Evolutionary conservation across 2,888 invertebrate genomes (phyloP).

Genomic region (Calliopum simillimum): DNA sequence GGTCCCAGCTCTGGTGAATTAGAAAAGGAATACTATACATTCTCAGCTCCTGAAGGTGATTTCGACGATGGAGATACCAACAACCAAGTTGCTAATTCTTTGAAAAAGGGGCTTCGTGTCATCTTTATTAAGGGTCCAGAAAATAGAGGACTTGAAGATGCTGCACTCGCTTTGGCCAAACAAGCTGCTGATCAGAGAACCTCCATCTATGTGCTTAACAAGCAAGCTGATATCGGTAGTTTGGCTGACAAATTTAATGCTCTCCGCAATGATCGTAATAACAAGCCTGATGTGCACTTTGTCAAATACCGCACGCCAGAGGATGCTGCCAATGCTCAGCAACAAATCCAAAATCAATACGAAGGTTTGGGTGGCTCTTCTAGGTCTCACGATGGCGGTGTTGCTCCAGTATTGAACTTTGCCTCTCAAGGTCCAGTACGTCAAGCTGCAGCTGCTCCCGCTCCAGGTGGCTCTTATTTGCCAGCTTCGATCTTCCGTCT

Average conservation of each 20-base stretch:
- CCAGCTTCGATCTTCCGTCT: conserved; percentile 15
- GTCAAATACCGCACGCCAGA: conserved; percentile 62
- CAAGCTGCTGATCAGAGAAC: conserved; percentile 60
- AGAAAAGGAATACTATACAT: conserved; percentile 57
- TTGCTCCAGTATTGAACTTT: conserved; percentile 56
- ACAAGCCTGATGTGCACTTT: conserved; percentile 62
- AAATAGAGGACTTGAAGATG: conserved; percentile 56
- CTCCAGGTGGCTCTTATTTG: conserved; percentile 42
- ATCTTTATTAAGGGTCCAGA: conserved; percentile 60
- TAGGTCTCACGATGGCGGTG: conserved; percentile 52
- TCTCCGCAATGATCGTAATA: conserved; percentile 49
- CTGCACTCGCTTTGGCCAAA: conserved; percentile 55
- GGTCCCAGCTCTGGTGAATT: conserved; percentile 51
- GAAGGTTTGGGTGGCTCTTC: conserved; percentile 54
- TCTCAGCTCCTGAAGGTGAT: conserved; percentile 57
- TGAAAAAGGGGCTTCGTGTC: conserved; percentile 57
- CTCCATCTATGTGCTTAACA: conserved; percentile 62
- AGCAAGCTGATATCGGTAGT: conserved; percentile 56
- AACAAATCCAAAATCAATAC: conserved; percentile 57
- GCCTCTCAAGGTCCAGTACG: conserved; percentile 49
- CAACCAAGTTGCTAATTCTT: conserved; percentile 45
- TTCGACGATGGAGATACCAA: conserved; percentile 50
- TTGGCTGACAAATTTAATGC: conserved; percentile 52
- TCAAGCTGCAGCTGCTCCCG: conserved; percentile 43
- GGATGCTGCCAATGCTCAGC: conserved; percentile 59